Base-by-base conservation (phyloP, 2,888 invertebrate species). In the Drosophila infuscata region DNA sequence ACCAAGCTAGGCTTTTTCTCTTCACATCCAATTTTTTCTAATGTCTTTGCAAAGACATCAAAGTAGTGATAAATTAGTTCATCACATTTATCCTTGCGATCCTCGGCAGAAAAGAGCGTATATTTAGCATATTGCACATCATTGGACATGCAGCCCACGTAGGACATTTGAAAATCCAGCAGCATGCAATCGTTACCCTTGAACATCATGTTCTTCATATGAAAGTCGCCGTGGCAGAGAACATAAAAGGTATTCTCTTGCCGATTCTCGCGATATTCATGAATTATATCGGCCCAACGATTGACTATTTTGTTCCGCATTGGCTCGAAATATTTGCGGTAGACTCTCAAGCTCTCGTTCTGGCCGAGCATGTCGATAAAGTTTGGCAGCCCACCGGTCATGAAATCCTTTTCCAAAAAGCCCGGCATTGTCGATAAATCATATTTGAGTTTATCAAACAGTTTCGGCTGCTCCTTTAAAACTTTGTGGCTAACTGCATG, bases 221-320 rank as follows among this genome's bases (percentile, higher is more conserved):
- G 90, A 32, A 76, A 89, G 57, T 92, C 91, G 0, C 90, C 91
- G 64, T 92, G 92, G 46, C 81, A 82, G 3, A 91, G 75, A 3
- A 88, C 89, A 58, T 90, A 90, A 20, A 68, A 71, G 0, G 61
- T 58, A 52, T 83, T 53, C 0, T 58, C 17, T 7, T 71, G 68
- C 5, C 57, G 81, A 25, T 80, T 82, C 0, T 64, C 69, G 25
- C 86, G 51, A 80, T 63, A 76, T 80, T 91, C n/a, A 29, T 54
- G 72, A 3, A 80, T 12, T 2, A 62, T 36, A 0, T 71, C 57
- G 0, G 30, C 33, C 59, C 76, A 75, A 7, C 72, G 57, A 8
- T 61, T 17, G 1, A 70, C 2, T 0, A 87, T 8, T 2, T 68
- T 66, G 1, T 73, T 58, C 30, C 76, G 48, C 52, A 89, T 53